phyloP scores from a whole-genome alignment of 1,140 invertebrate species.

The Listronotus bonariensis region DNA sequence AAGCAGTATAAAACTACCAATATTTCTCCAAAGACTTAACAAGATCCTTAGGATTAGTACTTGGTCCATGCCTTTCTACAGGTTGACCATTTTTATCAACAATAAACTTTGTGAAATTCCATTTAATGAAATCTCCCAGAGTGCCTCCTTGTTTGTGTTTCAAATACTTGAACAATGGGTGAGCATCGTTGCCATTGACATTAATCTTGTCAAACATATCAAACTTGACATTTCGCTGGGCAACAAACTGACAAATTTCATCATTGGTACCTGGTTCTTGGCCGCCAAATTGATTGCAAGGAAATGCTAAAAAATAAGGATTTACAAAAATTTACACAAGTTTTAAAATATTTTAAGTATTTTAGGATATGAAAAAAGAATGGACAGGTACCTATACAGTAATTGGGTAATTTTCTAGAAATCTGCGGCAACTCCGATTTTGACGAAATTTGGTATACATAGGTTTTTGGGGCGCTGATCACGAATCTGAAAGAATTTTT shows the following conservation, averaged over 20 bases:
- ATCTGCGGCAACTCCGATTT: too few species aligned
- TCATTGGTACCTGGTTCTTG: constrained; percentile 77
- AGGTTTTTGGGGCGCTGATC: too few species aligned
- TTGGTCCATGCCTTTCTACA: constrained; percentile 80
- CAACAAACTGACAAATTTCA: constrained; percentile 77
- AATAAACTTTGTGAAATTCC: constrained; percentile 98
- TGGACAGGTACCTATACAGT: too few species aligned
- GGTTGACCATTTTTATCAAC: constrained; percentile 85
- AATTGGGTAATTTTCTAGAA: too few species aligned
- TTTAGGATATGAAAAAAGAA: too few species aligned
- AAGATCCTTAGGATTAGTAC: constrained; percentile 71
- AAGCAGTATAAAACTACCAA: constrained; percentile 57
- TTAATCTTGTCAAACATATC: constrained; percentile 81
- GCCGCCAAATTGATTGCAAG: constrained; percentile 88
- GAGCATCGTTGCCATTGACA: constrained; percentile 85
- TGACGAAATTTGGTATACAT: too few species aligned
- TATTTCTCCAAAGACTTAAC: constrained; percentile 70
- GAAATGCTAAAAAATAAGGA: constrained; percentile 60
- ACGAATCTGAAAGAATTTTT: too few species aligned
- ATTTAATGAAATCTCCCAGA: constrained; percentile 81
- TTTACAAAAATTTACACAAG: too few species aligned
- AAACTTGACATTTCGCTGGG: constrained; percentile 74
- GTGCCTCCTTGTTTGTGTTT: constrained; percentile 78
- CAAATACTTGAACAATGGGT: constrained; percentile 86
- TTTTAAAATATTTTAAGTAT: too few species aligned